Evolutionary conservation across 2,113 vertebrate species (phyloP).

Genomic region (Colaptes auratus): DNA sequence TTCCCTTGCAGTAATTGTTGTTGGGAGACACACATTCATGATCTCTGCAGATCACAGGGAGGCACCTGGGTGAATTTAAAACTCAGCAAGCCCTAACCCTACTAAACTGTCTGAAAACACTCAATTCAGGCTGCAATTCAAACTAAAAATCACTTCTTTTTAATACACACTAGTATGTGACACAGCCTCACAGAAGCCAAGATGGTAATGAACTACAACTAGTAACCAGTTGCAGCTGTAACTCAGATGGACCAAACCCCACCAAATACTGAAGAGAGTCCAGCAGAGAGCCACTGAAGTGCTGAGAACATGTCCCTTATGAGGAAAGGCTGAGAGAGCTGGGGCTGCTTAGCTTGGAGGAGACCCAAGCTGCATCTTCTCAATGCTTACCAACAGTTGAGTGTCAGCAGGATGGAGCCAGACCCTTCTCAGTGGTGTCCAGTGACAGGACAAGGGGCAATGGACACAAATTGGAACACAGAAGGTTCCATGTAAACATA

Average conservation of each 20-base stretch:
- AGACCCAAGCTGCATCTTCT: no score
- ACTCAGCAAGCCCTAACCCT: background rate
- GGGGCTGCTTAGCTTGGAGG: no score
- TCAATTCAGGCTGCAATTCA: background rate
- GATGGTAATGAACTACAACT: background rate
- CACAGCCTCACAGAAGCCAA: background rate
- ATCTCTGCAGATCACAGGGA: background rate
- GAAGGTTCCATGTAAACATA: no score
- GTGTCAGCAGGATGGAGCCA: no score
- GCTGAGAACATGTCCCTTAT: no score
- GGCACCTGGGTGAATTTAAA: constrained; percentile 3
- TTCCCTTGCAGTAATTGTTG: constrained; percentile 21
- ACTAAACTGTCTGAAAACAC: background rate
- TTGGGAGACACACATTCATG: background rate
- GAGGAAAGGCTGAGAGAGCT: no score
- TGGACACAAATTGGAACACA: no score
- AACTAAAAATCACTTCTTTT: background rate
- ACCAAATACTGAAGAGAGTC: no score
- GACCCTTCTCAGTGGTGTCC: no score
- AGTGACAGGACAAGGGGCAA: no score
- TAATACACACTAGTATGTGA: background rate
- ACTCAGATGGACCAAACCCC: background rate
- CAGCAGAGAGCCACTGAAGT: no score
- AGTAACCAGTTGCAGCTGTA: background rate
- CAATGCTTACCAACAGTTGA: no score